Conservation (phyloP, 2,888 invertebrate species). For the Petrolisthes manimaculis region DNA sequence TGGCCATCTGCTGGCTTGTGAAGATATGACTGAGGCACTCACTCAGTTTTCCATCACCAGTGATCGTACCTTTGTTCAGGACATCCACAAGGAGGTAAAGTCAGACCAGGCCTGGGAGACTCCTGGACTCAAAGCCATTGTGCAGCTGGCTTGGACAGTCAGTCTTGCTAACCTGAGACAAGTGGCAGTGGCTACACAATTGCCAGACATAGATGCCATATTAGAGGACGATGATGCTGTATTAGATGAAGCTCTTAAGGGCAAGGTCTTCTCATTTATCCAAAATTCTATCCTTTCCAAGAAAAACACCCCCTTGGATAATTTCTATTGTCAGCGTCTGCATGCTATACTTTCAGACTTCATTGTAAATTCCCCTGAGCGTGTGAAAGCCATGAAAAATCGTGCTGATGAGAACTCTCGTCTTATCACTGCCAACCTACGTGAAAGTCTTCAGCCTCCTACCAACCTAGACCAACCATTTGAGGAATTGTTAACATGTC, state of each 20-base stretch:
- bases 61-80: conserved; percentile 69
- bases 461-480: conserved; percentile 82
- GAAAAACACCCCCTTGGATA: conserved; percentile 69
- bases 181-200: conserved; percentile 57
- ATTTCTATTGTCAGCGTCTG: conserved; percentile 85
- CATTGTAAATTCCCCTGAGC: conserved; percentile 91
- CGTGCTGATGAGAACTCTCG: conserved; percentile 88
- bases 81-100: conserved; percentile 73
- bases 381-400: conserved; percentile 84
- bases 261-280: conserved; percentile 62
- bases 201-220: conserved; percentile 58
- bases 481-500: conserved; percentile 83
- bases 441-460: conserved; percentile 82
- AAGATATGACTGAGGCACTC: conserved; percentile 67
- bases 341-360: conserved; percentile 92
- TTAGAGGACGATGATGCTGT: conserved; percentile 62
- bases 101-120: conserved; percentile 62
- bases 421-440: conserved; percentile 67
- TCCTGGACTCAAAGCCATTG: conserved; percentile 72
- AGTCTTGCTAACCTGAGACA: conserved; percentile 69
- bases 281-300: conserved; percentile 61
- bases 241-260: conserved; percentile 61
- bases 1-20: conserved; percentile 58
- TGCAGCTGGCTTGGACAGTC: conserved; percentile 79
- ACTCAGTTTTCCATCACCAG: conserved; percentile 69